phyloP scores from a whole-genome alignment of 1,140 invertebrate genomes.

The Pseudomyrmex flavicornis region DNA sequence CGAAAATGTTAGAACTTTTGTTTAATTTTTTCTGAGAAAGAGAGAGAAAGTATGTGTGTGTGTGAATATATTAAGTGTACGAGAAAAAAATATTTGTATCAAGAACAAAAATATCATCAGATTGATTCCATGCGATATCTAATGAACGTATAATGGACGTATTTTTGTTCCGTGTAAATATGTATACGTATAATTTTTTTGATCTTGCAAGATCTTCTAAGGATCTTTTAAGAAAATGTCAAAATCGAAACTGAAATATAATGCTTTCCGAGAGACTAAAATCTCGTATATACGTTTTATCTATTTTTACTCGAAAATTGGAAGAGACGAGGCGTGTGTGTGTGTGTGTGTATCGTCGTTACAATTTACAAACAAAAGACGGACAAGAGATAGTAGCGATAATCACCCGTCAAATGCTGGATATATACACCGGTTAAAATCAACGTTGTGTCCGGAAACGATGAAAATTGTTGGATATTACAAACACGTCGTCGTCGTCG shows the following conservation, averaged over 20 bases:
- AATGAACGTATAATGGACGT: no score
- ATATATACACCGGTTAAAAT: slow-evolving; percentile 19
- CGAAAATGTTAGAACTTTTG: no score
- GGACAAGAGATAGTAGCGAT: slow-evolving; percentile 27
- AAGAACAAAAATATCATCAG: neutral
- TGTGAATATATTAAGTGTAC: no score
- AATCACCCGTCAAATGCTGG: slow-evolving; percentile 41
- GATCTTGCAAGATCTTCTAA: neutral
- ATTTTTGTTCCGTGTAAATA: no score
- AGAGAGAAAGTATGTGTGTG: no score
- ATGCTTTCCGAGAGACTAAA: slow-evolving; percentile 1
- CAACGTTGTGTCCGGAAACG: slow-evolving; percentile 10
- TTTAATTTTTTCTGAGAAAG: no score
- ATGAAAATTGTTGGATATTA: slow-evolving; percentile 35
- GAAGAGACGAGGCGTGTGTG: slow-evolving; percentile 23
- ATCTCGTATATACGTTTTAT: slow-evolving; percentile 57
- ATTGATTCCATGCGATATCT: neutral
- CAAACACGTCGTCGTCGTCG: slow-evolving; percentile 20
- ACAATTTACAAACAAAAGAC: neutral
- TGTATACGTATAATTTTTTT: neutral
- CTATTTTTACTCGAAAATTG: slow-evolving; percentile 70
- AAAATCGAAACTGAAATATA: slow-evolving; percentile 9
- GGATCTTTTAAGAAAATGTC: neutral
- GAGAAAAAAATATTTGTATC: neutral
- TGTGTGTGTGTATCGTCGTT: slow-evolving; percentile 19